Conservation (phyloP, 2,888 invertebrate species). For the Neoscelio sp. region DNA sequence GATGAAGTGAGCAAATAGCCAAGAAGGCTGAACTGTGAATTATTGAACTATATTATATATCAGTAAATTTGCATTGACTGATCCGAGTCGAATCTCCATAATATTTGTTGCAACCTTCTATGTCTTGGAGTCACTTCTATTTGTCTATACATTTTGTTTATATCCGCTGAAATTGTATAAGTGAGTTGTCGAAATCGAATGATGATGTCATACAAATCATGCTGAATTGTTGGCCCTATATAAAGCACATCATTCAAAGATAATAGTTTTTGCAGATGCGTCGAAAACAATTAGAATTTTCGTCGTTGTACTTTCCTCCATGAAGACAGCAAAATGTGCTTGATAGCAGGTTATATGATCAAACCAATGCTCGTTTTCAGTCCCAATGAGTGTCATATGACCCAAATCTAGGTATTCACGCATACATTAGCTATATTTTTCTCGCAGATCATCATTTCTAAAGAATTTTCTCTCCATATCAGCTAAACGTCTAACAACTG, state of each 20-base stretch:
- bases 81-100: conserved; percentile 68
- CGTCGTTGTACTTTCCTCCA: conserved; percentile 7
- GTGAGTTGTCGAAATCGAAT: conserved; percentile 6
- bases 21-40: conserved; percentile 49
- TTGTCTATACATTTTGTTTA: conserved; percentile 73
- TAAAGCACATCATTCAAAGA: conserved; percentile 16
- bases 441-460: background rate
- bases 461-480: conserved; percentile 3
- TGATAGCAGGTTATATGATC: background rate
- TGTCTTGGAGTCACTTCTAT: conserved; percentile 45
- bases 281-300: conserved; percentile 16
- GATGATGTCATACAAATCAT: background rate
- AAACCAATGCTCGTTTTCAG: background rate
- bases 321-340: conserved; percentile 22
- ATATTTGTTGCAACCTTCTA: conserved; percentile 69
- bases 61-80: conserved; percentile 36
- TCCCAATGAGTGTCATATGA: background rate
- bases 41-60: conserved; percentile 28
- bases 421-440: conserved; percentile 7
- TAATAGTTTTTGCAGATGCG: conserved; percentile 9
- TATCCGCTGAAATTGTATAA: conserved; percentile 8
- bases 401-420: background rate
- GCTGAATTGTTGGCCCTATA: conserved; percentile 8
- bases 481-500: background rate
- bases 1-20: conserved; percentile 30